phyloP scores from a whole-genome alignment of 2,888 invertebrate genomes.

The Eurois occulta region DNA sequence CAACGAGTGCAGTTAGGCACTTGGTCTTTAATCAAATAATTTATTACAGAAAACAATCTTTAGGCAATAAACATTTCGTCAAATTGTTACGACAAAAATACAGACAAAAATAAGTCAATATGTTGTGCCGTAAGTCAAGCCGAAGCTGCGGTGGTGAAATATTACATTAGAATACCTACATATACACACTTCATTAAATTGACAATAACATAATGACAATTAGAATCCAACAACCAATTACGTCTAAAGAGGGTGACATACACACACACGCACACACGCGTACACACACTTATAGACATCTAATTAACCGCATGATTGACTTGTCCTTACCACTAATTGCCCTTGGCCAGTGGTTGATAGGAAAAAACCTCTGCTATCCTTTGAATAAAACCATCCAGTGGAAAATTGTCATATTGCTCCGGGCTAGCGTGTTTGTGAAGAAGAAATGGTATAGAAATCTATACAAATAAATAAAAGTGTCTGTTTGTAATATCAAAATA shows the following conservation, averaged over 20 bases:
- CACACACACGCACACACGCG: conserved; percentile 22
- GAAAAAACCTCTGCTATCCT: conserved; percentile 70
- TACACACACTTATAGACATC: conserved; percentile 59
- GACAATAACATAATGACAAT: conserved; percentile 41
- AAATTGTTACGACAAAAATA: too few relatives aligned
- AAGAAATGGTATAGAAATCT: conserved; percentile 35
- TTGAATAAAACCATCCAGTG: conserved; percentile 74
- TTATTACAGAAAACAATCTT: too few relatives aligned
- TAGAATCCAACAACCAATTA: conserved; percentile 45
- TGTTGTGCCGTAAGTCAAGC: too few relatives aligned
- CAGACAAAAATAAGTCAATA: too few relatives aligned
- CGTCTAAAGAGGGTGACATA: conserved; percentile 51
- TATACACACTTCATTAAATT: not conserved
- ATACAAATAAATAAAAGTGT: too few relatives aligned
- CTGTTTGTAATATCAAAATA: too few relatives aligned
- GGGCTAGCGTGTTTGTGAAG: conserved; percentile 51
- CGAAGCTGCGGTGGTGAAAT: too few relatives aligned
- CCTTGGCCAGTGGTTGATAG: conserved; percentile 68
- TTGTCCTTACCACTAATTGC: conserved; percentile 82
- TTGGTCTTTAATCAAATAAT: too few relatives aligned
- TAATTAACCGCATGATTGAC: conserved; percentile 80
- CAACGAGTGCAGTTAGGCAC: too few relatives aligned
- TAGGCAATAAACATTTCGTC: too few relatives aligned
- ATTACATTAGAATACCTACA: not conserved
- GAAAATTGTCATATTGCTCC: conserved; percentile 74